phyloP scores from a whole-genome alignment of 2,113 vertebrate genomes.

The Mobula hypostoma region DNA sequence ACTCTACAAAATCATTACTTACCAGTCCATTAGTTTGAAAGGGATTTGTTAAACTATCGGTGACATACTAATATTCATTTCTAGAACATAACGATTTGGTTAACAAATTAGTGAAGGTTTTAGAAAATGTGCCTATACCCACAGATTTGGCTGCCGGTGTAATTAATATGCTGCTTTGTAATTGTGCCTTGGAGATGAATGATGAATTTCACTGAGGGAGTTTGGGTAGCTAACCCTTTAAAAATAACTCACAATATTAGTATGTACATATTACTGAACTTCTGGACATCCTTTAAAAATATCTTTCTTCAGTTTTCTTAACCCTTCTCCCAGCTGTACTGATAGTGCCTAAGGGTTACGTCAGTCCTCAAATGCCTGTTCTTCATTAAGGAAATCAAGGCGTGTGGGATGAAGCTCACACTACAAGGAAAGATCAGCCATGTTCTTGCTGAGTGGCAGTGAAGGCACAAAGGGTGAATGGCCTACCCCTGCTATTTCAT shows the following conservation, averaged over 20 bases:
- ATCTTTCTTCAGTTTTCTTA: neutral
- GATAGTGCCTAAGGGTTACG: neutral
- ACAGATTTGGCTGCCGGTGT: neutral
- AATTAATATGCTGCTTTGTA: neutral
- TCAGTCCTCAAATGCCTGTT: neutral
- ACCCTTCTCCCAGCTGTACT: neutral
- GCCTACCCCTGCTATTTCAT: too few relatives aligned
- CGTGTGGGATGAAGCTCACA: too few relatives aligned
- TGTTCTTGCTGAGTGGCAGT: too few relatives aligned
- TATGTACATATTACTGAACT: neutral
- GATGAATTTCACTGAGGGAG: neutral
- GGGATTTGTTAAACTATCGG: too few relatives aligned
- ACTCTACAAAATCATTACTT: too few relatives aligned
- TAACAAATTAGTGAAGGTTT: neutral
- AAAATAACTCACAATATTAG: neutral
- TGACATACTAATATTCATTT: too few relatives aligned
- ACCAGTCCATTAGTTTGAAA: too few relatives aligned
- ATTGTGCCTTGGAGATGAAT: neutral
- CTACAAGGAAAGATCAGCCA: too few relatives aligned
- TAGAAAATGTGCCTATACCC: neutral
- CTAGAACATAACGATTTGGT: too few relatives aligned
- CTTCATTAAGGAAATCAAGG: neutral
- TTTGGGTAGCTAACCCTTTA: neutral
- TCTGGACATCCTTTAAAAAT: neutral
- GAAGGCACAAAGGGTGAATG: too few relatives aligned